Evolutionary conservation across 1,140 invertebrate genomes (phyloP), one percentile per base, ranked within the genome.

Genomic region (Drosophila mayri): DNA sequence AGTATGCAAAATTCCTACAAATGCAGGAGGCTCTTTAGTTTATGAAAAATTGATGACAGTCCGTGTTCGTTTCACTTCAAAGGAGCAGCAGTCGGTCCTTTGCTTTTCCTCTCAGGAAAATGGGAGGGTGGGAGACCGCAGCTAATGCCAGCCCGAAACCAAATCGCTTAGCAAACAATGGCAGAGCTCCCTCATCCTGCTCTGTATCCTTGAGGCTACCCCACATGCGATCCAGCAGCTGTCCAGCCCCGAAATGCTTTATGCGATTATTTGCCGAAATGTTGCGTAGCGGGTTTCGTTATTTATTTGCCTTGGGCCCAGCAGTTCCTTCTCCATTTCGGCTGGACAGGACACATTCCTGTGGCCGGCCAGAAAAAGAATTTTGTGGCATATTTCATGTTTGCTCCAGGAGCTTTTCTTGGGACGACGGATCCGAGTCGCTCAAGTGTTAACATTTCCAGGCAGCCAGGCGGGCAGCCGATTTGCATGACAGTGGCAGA

Each of bases 101-200:
- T 16, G 37, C n/a, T 28, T 11, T 28, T 28, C 8, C 25, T 44
- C 35, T 30, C 0, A 3, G 7, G 28, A n/a, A 0, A 14, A 5
- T 5, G 14, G 1, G 47, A 25, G 46, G 46, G 16, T 10, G 35
- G 44, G 25, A 61, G 57, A 78, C 85, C 85, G 78, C 85, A 88
- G 77, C 90, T 88, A 79, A 90, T 72, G 70, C 76, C 61, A 57
- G 46, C 68, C 55, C 57, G 43, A 79, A 80, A 79, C 66, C 54
- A 79, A 90, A 90, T 85, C 85, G 85, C 85, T 90, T 90, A 85
- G 81, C 86, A 90, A 90, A 90, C 85, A 90, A 90, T 90, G 77
- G 72, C 57, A 50, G 28, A 25, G 25, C 52, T 25, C 20, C 30
- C 11, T 18, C 37, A 20, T 32, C 37, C n/a, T 3, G 1, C 5